phyloP scores from a whole-genome alignment of 2,797 vertebrate genomes.

The Pteropus rufus region DNA sequence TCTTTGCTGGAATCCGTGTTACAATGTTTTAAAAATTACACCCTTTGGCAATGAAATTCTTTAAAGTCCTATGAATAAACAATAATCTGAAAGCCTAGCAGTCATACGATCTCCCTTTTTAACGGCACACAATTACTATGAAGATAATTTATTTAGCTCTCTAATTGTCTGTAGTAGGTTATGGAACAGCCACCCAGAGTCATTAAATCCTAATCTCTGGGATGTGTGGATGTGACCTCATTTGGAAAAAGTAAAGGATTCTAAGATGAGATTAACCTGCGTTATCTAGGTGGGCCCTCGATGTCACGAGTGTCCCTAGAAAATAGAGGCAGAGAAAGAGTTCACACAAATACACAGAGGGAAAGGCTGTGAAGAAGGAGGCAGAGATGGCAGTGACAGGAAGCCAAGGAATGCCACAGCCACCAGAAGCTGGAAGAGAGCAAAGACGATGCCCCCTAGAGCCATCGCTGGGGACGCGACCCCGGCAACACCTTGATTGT shows the following conservation, averaged over 20 bases:
- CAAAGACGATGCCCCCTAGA: background rate
- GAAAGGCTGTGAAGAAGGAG: background rate
- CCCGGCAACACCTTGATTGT: background rate
- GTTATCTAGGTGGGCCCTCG: background rate
- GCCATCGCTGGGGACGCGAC: rapidly evolving
- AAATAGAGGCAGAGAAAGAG: no score
- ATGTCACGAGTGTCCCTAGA: background rate
- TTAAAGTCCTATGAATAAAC: conserved; percentile 10
- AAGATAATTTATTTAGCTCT: background rate
- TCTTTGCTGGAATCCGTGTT: background rate
- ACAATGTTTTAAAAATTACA: background rate
- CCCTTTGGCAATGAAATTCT: conserved; percentile 41
- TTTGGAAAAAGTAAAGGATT: background rate
- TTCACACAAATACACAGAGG: background rate
- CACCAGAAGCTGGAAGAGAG: no score
- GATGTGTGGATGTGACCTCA: background rate
- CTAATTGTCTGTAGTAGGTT: background rate
- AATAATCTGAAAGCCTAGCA: background rate
- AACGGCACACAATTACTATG: background rate
- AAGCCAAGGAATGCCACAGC: background rate
- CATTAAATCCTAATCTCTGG: background rate
- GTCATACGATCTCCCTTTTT: background rate
- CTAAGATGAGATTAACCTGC: background rate
- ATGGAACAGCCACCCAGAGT: background rate
- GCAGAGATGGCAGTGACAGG: background rate